Evolutionary conservation across 2,888 invertebrate species (phyloP), one percentile per base, ranked within the genome.

Genomic region (Drosophila emarginata): DNA sequence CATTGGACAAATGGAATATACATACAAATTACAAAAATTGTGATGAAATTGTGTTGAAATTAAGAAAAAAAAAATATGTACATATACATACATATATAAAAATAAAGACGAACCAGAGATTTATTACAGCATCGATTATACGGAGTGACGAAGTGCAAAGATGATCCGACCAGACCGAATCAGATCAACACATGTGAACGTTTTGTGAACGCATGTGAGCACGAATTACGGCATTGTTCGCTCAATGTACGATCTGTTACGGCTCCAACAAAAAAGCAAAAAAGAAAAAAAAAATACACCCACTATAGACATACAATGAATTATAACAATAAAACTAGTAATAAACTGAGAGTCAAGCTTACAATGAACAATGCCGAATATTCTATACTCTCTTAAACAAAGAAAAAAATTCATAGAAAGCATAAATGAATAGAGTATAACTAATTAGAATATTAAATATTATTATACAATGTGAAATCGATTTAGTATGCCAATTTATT

Each of bases 171-270:
- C 45, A 21, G 45, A 45, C 45, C 11, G 21, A 14, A 45, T 14
- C 11, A 56, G 12, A 21, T 32, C 32, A 26, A 32, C 11, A 32
- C 1, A 2, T 28, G 28, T 28, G 28, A 28, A 28, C 5, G 28
- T 6, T 28, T 28, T 52, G 23, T 58, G 23, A 39, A 40, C 37
- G 39, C 21, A 26, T 18, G 6, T 37, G 51, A 14, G 14, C 21
- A 53, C 53, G 51, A 73, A 61, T 69, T 77, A 78, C 80, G 56
- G 76, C 74, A 67, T 78, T 86, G 74, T 78, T 69, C 50, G 68
- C 67, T 78, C 75, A 71, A 69, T 79, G 74, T 62, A 59, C 76
- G 78, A 69, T 79, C 72, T 66, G 72, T 73, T 72, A 67, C 79
- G 70, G 63, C 66, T 67, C 59, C 58, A 64, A 23, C 76, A 26